These are phyloP conservation scores for Machaerirhynchus nigripectus DNA, from an alignment of 2,113 vertebrate genomes.

Conservation along the genomic window DNA sequence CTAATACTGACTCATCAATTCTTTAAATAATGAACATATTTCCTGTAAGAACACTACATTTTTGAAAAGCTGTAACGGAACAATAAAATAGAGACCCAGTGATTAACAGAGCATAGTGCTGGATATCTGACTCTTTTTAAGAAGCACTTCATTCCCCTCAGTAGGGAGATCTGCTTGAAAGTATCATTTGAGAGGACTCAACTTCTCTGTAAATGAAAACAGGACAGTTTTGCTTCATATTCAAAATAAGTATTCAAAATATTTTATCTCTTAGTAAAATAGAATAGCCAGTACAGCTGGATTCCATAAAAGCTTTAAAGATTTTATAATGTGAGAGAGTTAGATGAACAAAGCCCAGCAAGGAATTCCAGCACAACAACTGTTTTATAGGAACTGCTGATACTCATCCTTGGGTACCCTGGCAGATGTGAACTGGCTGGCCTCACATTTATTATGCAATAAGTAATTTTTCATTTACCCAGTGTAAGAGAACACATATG, in stretches of 20 bases:
- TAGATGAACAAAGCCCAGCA: neutral
- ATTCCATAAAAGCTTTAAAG: neutral
- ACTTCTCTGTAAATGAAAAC: neutral
- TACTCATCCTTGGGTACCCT: neutral
- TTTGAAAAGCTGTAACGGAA: neutral
- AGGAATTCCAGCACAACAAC: neutral
- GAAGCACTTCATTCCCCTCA: neutral
- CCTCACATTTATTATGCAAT: neutral
- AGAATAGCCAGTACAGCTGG: neutral
- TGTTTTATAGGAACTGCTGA: neutral
- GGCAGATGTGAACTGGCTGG: neutral
- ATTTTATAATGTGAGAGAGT: neutral
- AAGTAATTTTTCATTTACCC: neutral
- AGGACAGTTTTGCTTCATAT: neutral
- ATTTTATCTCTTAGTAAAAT: slow-evolving; percentile 10
- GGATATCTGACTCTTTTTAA: neutral
- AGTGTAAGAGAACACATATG: neutral
- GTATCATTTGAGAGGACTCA: neutral
- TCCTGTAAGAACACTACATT: neutral
- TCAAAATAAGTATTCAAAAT: slow-evolving; percentile 17
- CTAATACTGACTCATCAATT: neutral
- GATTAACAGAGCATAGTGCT: neutral
- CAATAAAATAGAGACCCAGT: neutral
- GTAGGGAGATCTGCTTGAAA: neutral
- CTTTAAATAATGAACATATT: neutral